Evolutionary conservation across 2,888 invertebrate genomes (phyloP).

Genomic region (Listrodromus nycthemerus): DNA sequence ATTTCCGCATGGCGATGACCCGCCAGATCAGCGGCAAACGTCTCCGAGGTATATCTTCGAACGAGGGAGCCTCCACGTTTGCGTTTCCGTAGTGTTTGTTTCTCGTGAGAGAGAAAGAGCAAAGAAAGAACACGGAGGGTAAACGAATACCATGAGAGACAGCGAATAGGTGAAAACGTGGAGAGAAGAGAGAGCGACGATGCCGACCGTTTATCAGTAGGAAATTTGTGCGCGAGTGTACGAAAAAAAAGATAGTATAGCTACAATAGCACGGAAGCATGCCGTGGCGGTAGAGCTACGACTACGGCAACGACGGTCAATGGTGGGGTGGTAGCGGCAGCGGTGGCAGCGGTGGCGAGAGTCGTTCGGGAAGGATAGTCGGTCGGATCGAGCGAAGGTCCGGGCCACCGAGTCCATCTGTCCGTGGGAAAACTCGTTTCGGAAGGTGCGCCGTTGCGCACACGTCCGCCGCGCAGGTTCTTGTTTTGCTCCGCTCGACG

Average conservation of each 20-base stretch:
- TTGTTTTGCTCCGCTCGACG: conserved; percentile 80
- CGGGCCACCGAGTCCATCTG: conserved; percentile 67
- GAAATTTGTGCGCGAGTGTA: conserved; percentile 2
- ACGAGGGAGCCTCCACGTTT: conserved; percentile 28
- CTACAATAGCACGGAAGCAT: conserved; percentile 26
- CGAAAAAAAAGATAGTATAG: neutral
- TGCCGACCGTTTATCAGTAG: conserved; percentile 26
- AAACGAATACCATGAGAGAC: conserved; percentile 49
- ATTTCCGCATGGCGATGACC: conserved; percentile 75
- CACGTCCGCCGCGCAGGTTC: conserved; percentile 79
- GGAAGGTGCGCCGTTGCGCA: conserved; percentile 83
- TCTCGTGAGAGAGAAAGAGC: conserved; percentile 40
- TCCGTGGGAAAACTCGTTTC: conserved; percentile 78
- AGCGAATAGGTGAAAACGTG: conserved; percentile 1
- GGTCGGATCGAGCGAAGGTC: conserved; percentile 65
- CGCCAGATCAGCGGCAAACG: conserved; percentile 65
- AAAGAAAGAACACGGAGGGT: conserved; percentile 7
- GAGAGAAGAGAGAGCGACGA: conserved; percentile 12
- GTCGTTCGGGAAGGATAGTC: conserved; percentile 61
- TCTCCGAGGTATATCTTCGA: neutral
- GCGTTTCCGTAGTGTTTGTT: conserved; percentile 47
- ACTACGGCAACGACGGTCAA: neutral
- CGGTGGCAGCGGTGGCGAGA: conserved; percentile 53
- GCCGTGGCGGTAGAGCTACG: conserved; percentile 14
- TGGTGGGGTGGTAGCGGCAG: conserved; percentile 14